These are phyloP conservation scores for Autographa gamma DNA, from an alignment of 2,888 invertebrate genomes.

Conservation along the genomic window DNA sequence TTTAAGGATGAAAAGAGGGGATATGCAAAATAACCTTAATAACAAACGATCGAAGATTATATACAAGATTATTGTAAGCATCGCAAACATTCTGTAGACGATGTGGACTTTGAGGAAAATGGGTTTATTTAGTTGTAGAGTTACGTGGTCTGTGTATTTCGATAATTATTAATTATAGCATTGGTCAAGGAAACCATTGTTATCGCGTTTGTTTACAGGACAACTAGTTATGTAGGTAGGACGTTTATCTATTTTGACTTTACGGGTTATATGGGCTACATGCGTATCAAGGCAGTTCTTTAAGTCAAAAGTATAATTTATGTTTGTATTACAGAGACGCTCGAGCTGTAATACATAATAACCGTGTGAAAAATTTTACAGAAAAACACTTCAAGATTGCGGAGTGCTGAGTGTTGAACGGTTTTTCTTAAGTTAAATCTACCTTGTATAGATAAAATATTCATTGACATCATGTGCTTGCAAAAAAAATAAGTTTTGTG, in stretches of 20 bases:
- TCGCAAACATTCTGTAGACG: too few relatives aligned
- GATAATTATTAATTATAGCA: background rate
- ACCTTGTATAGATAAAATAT: background rate
- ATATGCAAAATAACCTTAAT: too few relatives aligned
- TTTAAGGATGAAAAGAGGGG: too few relatives aligned
- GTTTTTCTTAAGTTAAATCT: background rate
- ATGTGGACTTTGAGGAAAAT: background rate
- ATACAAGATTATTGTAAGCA: too few relatives aligned
- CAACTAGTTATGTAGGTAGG: background rate
- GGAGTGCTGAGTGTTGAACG: background rate
- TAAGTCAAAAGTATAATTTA: background rate
- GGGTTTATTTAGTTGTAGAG: background rate
- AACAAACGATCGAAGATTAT: too few relatives aligned
- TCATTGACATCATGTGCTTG: slow-evolving; percentile 15
- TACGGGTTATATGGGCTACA: too few relatives aligned
- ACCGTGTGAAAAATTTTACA: background rate
- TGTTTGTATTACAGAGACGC: background rate
- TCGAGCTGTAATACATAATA: background rate
- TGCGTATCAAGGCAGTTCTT: background rate
- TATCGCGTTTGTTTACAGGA: background rate
- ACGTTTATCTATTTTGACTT: too few relatives aligned
- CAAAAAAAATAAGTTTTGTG: slow-evolving; percentile 24
- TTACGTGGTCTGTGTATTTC: background rate
- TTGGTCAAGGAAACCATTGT: background rate
- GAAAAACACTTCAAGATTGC: background rate